Conservation (phyloP, 1,140 invertebrate species). For the Ceratoteleas bidentatus region DNA sequence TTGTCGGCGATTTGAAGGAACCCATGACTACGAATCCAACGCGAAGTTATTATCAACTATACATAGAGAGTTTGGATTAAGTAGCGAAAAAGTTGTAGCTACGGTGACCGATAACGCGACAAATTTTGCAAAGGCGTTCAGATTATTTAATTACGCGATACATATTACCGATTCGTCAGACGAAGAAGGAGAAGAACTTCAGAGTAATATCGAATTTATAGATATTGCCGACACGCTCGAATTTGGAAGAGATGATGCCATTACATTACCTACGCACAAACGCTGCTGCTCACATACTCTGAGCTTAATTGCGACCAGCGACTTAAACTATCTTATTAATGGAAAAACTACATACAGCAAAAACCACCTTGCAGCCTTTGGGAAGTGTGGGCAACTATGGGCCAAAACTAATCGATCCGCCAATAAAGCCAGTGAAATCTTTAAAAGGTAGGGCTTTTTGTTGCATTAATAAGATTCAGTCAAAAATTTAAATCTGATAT, state of each 20-base stretch:
- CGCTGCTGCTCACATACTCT: slow-evolving; percentile 20
- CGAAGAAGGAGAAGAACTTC: too few relatives aligned
- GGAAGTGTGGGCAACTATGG: slow-evolving; percentile 21
- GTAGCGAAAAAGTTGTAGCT: slow-evolving; percentile 2
- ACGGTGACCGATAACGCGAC: slow-evolving; percentile 7
- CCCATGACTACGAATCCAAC: not conserved
- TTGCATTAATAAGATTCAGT: too few relatives aligned
- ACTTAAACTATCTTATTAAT: not conserved
- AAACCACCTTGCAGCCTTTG: not conserved
- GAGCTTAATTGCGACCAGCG: slow-evolving; percentile 14
- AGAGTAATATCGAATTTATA: too few relatives aligned
- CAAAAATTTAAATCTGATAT: too few relatives aligned
- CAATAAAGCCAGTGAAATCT: slow-evolving; percentile 21
- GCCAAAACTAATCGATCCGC: slow-evolving; percentile 16
- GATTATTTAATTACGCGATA: slow-evolving; percentile 5
- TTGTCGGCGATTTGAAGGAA: slow-evolving; percentile 14
- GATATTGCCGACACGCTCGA: too few relatives aligned
- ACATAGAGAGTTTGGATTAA: slow-evolving; percentile 9
- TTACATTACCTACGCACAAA: slow-evolving; percentile 11
- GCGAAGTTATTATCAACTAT: not conserved
- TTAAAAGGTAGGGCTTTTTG: too few relatives aligned
- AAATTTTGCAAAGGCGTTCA: slow-evolving; percentile 10
- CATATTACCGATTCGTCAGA: too few relatives aligned
- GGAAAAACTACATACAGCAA: not conserved
- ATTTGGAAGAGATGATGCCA: not conserved